A percentile compares a stretch with the other conserved stretches of the same genome.
Evolutionary conservation across 1,140 invertebrate genomes (phyloP).

Genomic region (Alviniconcha marisindica): DNA sequence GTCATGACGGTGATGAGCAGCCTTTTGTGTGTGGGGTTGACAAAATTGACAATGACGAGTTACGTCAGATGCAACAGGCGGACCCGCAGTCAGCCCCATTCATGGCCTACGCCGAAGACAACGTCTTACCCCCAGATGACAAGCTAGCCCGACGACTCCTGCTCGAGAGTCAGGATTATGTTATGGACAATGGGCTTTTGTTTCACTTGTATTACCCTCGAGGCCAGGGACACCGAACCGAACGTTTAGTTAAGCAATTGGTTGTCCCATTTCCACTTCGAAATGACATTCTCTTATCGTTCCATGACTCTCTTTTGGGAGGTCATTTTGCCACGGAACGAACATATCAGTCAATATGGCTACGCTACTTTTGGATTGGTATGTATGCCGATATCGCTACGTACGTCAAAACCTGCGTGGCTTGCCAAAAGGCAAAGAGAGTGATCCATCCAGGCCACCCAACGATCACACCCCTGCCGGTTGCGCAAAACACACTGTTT

Average conservation of each 20-base stretch:
- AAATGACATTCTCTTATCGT: neutral
- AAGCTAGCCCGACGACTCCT: neutral
- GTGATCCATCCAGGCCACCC: neutral
- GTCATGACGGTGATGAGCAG: neutral
- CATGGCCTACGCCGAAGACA: neutral
- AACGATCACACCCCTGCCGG: neutral
- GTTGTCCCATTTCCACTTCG: neutral
- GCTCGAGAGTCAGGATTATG: neutral
- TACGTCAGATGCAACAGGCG: neutral
- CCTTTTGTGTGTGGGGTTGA: neutral
- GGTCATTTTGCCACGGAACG: neutral
- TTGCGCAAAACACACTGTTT: neutral
- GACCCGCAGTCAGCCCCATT: neutral
- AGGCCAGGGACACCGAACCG: neutral
- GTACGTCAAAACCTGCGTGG: slow-evolving; percentile 7
- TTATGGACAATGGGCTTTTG: neutral
- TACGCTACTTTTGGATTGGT: neutral
- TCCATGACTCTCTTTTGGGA: neutral
- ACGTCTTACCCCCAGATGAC: neutral
- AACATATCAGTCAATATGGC: neutral
- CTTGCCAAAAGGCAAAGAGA: slow-evolving; percentile 5
- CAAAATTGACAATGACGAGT: neutral
- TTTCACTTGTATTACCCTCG: neutral
- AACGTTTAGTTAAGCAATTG: neutral
- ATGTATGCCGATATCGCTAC: neutral